Evolutionary conservation across 2,797 vertebrate species (phyloP), one percentile per base, ranked within the genome.

Genomic region (Gallinago stenura): DNA sequence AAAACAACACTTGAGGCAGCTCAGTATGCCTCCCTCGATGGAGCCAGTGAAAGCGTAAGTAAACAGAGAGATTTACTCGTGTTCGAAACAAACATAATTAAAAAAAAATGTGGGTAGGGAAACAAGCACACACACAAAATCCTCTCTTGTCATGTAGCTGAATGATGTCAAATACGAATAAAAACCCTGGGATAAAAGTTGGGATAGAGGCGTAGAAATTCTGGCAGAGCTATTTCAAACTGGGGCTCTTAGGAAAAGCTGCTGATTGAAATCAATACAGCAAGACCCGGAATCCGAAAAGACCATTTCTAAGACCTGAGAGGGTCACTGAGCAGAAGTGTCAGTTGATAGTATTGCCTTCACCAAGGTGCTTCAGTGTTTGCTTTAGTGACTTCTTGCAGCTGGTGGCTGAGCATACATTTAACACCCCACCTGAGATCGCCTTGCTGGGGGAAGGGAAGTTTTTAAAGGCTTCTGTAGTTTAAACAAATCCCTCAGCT

Each of bases 191-290:
- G 86, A 90, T 93, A 94, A 94, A 97, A 92, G 94, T 81, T 92
- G 90, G 87, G 79, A 39, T 94, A 94, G 89, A 93, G 65, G 65
- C 41, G 70, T 15, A 97, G 91, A 96, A 93, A 97, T 96, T 97
- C 94, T 97, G 94, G 64, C 94, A 95, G 93, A 76, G 90, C 69
- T 97, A 72, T 98, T 97, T 96, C 92, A 73, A 92, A 95, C 94
- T 69, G 88, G 87, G 87, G 87, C 97, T 98, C 97, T 97, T 95
- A 98, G 98, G 98, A 98, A 98, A 98, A 98, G 96, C 95, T 82
- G 75, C 84, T 98, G 98, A 98, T 98, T 98, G 97, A 98, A 98
- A 98, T 98, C 98, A 95, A 98, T 98, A 98, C n/a, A 60, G 88
- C 91, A 94, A 97, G 97, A 98, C 97, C 95, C 20, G 64, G 98